Evolutionary conservation across 1,140 invertebrate genomes (phyloP).

Genomic region (Harpegnathos saltator): DNA sequence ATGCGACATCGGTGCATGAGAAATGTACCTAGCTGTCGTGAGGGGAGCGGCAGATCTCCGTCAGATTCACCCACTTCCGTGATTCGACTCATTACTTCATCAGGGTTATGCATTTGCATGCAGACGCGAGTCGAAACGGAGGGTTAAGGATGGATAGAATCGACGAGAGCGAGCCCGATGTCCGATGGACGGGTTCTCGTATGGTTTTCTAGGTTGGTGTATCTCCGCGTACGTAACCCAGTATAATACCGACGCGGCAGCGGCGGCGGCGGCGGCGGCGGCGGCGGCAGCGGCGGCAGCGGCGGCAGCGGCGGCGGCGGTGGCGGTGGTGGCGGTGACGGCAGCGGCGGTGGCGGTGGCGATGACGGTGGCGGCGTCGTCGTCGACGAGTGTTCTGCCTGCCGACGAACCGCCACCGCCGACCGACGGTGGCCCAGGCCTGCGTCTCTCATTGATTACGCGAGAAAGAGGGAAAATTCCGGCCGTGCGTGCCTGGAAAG

Average conservation of each 20-base stretch:
- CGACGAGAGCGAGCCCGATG: slow-evolving; percentile 36
- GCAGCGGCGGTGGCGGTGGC: slow-evolving; percentile 62
- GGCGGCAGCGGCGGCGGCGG: slow-evolving; percentile 54
- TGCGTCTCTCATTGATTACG: slow-evolving; percentile 85
- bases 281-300: slow-evolving; percentile 51
- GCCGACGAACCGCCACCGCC: slow-evolving; percentile 74
- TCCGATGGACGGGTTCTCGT: slow-evolving; percentile 34
- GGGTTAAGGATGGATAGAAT: slow-evolving; percentile 6
- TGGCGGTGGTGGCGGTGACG: slow-evolving; percentile 55
- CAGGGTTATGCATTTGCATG: neutral
- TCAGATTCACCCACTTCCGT: neutral
- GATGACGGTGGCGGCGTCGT: slow-evolving; percentile 57
- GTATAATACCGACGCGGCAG: slow-evolving; percentile 69
- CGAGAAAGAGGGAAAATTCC: slow-evolving; percentile 85
- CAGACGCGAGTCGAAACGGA: slow-evolving; percentile 8
- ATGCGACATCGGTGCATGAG: neutral
- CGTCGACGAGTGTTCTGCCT: slow-evolving; percentile 66
- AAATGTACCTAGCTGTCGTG: neutral
- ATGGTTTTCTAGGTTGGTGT: slow-evolving; percentile 67
- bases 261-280: slow-evolving; percentile 29
- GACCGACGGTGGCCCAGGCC: slow-evolving; percentile 74
- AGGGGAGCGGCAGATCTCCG: neutral
- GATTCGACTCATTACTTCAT: slow-evolving; percentile 1
- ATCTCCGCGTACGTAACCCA: slow-evolving; percentile 69
- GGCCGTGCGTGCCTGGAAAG: slow-evolving; percentile 79